Evolutionary conservation across 2,797 vertebrate species (phyloP), one percentile per base, ranked within the genome.

Genomic region (Loriculus beryllinus): DNA sequence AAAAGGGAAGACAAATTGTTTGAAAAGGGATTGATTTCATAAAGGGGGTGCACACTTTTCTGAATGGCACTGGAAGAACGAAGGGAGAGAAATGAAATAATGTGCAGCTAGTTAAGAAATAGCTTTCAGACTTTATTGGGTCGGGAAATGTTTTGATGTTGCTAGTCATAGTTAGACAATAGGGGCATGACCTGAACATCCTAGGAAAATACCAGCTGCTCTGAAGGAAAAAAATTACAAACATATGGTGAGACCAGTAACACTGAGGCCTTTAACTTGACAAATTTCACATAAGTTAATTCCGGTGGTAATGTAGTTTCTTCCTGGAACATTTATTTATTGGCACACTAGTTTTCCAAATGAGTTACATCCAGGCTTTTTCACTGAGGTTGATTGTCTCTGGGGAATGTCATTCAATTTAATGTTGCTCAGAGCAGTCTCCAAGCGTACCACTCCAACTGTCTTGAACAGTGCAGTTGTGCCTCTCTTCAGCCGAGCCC

Each of bases 141-240:
- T 83, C 92, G 94, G 47, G 75, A 88, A 92, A 84, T 70, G 70
- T 91, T 93, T 91, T 90, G 69, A 80, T 82, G 68, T 88, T 90
- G 23, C 77, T 87, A 88, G 91, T 79, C 65, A 54, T 93, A 60
- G 89, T 88, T 91, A 96, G 92, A 94, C 88, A 95, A 94, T 77
- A 88, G 92, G 83, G 94, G 60, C 91, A 91, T 72, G 93, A 95
- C 94, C 94, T 86, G 67, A 96, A 90, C 76, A 95, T 86, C 76
- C 75, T 54, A 90, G 77, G 80, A 91, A 96, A 95, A 93, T 92
- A 78, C 67, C 95, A 96, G 88, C 87, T 96, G 91, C 70, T 93
- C 70, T 76, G 85, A 56, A 83, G 72, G 45, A 77, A 92, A 96
- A 87, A 76, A 80, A 88, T 91, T 33, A 29, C 42, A 90, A 94